Evolutionary conservation across 2,113 vertebrate species (phyloP).

Genomic region (Ophthalmotilapia sp.): DNA sequence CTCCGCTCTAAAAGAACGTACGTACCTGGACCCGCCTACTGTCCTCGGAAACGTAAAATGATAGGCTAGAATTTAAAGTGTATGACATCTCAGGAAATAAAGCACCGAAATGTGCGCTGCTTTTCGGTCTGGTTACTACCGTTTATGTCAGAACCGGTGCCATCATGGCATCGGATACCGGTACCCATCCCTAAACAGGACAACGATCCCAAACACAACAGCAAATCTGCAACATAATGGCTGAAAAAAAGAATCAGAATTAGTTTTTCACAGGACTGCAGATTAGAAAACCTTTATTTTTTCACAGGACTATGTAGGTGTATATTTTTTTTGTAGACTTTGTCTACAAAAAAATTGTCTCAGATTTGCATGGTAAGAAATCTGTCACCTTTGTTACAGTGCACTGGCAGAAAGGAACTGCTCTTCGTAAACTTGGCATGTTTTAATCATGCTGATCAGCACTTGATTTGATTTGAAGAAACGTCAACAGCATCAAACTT

Average conservation of each 20-base stretch:
- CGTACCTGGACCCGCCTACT: too few relatives aligned
- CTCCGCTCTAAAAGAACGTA: too few relatives aligned
- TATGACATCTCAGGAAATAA: too few relatives aligned
- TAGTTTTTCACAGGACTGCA: background rate
- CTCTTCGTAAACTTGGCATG: accelerated
- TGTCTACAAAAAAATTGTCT: background rate
- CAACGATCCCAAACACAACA: accelerated
- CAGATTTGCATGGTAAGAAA: background rate
- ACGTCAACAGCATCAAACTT: accelerated
- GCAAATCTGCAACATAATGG: background rate
- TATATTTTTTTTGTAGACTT: background rate
- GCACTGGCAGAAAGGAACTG: background rate
- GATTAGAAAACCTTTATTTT: background rate
- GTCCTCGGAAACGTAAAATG: too few relatives aligned
- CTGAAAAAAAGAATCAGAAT: background rate
- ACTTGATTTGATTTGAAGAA: background rate
- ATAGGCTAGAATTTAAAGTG: too few relatives aligned
- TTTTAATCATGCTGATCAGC: background rate
- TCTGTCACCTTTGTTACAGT: background rate
- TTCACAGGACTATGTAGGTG: background rate
- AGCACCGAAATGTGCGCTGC: too few relatives aligned
- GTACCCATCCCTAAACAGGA: background rate
- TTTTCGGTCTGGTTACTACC: too few relatives aligned
- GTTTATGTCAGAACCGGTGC: too few relatives aligned
- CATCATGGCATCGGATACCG: too few relatives aligned